Evolutionary conservation across 2,888 invertebrate species (phyloP).

Genomic region (Automeris io): DNA sequence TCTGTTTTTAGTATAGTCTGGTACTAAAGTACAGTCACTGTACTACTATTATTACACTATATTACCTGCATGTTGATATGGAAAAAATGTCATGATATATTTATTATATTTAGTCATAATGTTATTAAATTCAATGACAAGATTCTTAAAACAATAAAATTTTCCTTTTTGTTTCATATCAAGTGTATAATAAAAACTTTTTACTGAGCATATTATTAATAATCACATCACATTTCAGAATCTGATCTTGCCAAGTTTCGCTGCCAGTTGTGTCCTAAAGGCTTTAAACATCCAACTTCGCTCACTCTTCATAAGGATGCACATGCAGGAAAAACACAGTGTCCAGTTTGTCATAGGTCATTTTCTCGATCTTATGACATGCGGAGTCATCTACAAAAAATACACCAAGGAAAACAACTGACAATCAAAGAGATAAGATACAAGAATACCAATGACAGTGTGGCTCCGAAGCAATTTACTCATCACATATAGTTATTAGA

Average conservation of each 20-base stretch:
- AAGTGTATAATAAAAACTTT: conserved; percentile 1
- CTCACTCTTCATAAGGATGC: conserved; percentile 79
- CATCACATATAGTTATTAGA: conserved; percentile 51
- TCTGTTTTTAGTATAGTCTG: too few species aligned
- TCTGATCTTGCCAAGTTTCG: conserved; percentile 77
- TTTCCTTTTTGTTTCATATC: too few species aligned
- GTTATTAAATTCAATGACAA: too few species aligned
- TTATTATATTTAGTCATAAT: too few species aligned
- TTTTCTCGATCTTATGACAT: conserved; percentile 80
- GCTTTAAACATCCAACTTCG: conserved; percentile 79
- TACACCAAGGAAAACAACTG: conserved; percentile 75
- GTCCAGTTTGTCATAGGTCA: conserved; percentile 78
- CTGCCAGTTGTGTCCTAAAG: conserved; percentile 79
- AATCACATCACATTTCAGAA: conserved; percentile 65
- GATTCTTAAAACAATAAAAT: too few species aligned
- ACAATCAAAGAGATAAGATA: conserved; percentile 72
- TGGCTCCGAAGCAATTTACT: conserved; percentile 58
- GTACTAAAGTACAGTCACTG: too few species aligned
- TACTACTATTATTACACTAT: too few species aligned
- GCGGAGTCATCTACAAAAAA: conserved; percentile 77
- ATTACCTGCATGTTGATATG: too few species aligned
- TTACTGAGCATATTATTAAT: background rate
- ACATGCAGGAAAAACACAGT: conserved; percentile 79
- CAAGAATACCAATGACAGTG: conserved; percentile 55
- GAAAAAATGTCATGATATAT: too few species aligned